Conservation (phyloP, 2,888 invertebrate genomes). For the Sarcophaga variegata region DNA sequence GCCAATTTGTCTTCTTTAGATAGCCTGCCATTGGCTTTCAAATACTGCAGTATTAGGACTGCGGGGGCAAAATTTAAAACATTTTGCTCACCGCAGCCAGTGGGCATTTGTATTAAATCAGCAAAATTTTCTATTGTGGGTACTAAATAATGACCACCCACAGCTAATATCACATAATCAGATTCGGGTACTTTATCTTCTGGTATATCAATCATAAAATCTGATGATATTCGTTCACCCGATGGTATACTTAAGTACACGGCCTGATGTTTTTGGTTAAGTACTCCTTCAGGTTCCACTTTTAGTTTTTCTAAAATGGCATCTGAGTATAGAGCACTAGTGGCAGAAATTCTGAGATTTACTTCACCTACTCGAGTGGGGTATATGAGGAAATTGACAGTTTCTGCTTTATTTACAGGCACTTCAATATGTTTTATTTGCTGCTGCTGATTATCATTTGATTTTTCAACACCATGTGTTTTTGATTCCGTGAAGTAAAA, state of each 20-base stretch:
- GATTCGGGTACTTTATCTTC: constrained; percentile 86
- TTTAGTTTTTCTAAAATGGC: constrained; percentile 85
- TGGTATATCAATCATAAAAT: constrained; percentile 84
- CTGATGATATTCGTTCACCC: neutral
- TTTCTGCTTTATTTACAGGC: constrained; percentile 86
- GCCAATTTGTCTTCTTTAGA: constrained; percentile 7
- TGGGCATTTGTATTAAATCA: constrained; percentile 70
- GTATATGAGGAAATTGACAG: constrained; percentile 86
- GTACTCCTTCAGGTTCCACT: constrained; percentile 88
- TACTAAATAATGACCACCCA: constrained; percentile 44
- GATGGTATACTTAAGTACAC: neutral
- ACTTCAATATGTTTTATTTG: constrained; percentile 83
- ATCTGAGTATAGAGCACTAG: constrained; percentile 80
- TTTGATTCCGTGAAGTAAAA: constrained; percentile 84
- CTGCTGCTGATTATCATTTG: constrained; percentile 65
- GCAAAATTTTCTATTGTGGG: constrained; percentile 32
- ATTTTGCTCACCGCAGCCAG: constrained; percentile 88
- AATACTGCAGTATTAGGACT: constrained; percentile 78
- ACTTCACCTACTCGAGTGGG: constrained; percentile 86
- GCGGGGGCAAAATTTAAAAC: constrained; percentile 87
- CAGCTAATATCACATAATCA: constrained; percentile 85
- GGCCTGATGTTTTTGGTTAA: constrained; percentile 76
- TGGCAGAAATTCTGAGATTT: constrained; percentile 87
- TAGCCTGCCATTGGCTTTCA: constrained; percentile 79
- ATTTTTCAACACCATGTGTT: constrained; percentile 74